Evolutionary conservation across 2,888 invertebrate species (phyloP), one percentile per base, ranked within the genome.

Genomic region (Spodoptera picta): DNA sequence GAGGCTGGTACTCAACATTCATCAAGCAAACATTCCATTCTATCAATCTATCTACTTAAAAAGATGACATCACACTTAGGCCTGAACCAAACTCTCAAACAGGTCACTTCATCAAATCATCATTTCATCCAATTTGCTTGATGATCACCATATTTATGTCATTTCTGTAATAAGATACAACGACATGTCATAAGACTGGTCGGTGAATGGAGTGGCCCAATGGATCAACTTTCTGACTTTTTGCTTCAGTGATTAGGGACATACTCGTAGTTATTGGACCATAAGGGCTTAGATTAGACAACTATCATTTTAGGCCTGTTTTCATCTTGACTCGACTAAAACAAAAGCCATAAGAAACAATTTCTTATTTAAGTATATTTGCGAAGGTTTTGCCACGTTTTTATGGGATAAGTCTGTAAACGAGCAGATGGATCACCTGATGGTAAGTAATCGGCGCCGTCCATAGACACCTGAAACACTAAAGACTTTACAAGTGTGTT

Each of bases 181-280:
- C 31, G 36, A 47, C 51, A 61, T 19, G 49, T 60, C 4, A 51
- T 51, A 19, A 19, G 11, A 46, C 50, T 56, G 45, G 42, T 49
- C 45, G 58, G 70, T 76, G 60, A 77, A 55, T 42, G 74, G 57
- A 46, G 31, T 55, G 36, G 36, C 36, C 36, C 1, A 51, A 54
- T 52, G n/a, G 70, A 73, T 68, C 60, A 48, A 45, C 46, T 67
- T 43, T 53, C 73, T 49, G 46, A 7, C 12, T 54, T 54, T 57
- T 68, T 68, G 69, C 55, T 70, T n/a, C 56, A 68, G 11, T 73
- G 69, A 68, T 73, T 73, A 9, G 19, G 60, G 36, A 31, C 72
- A 65, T 4, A 36, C 42, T 46, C 12, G 53, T 46, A 54, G 43
- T 50, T 51, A 63, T 41, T 63, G 36, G 23, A 23, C 45, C 24